These are phyloP conservation scores for Sceliomorpha sp. DNA, from an alignment of 2,888 invertebrate genomes.

Conservation along the genomic window DNA sequence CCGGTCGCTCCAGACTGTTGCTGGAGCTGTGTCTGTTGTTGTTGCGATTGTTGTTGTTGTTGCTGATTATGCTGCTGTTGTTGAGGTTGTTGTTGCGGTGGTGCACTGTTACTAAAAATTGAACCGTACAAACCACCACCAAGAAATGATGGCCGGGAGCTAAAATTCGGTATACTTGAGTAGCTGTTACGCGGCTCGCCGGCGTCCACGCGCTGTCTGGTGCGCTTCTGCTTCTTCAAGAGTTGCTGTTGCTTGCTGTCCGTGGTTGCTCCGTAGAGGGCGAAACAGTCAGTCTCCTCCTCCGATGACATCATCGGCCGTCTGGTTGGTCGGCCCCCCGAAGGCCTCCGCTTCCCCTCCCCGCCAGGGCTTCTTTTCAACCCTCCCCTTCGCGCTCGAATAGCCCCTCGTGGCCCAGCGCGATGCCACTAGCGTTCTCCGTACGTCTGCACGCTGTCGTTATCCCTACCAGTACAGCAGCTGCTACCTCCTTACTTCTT, in stretches of 20 bases:
- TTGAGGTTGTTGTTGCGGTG: constrained; percentile 64
- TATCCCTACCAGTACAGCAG: constrained; percentile 59
- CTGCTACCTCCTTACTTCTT: constrained; percentile 62
- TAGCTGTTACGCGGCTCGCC: constrained; percentile 97
- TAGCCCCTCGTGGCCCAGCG: constrained; percentile 85
- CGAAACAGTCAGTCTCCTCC: constrained; percentile 96
- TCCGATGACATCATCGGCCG: constrained; percentile 97
- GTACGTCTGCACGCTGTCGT: constrained; percentile 68
- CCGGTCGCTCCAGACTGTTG: constrained; percentile 80
- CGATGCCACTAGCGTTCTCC: constrained; percentile 81
- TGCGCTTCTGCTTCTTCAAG: constrained; percentile 95
- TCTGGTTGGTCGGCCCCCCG: constrained; percentile 85
- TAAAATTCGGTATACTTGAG: constrained; percentile 89
- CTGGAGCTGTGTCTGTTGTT: constrained; percentile 84
- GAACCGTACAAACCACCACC: constrained; percentile 93
- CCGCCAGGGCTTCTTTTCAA: constrained; percentile 82
- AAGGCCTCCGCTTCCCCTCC: constrained; percentile 89
- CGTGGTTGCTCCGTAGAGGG: constrained; percentile 91
- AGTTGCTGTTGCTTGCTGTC: constrained; percentile 84
- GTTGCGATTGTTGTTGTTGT: constrained; percentile 57
- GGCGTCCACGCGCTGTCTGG: constrained; percentile 97
- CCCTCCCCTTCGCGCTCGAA: constrained; percentile 85
- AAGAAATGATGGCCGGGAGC: constrained; percentile 90
- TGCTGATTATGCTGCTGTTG: constrained; percentile 60
- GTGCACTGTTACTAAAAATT: constrained; percentile 87